Base-by-base conservation (phyloP, 2,888 invertebrate genomes). In the Melipona bicolor region DNA sequence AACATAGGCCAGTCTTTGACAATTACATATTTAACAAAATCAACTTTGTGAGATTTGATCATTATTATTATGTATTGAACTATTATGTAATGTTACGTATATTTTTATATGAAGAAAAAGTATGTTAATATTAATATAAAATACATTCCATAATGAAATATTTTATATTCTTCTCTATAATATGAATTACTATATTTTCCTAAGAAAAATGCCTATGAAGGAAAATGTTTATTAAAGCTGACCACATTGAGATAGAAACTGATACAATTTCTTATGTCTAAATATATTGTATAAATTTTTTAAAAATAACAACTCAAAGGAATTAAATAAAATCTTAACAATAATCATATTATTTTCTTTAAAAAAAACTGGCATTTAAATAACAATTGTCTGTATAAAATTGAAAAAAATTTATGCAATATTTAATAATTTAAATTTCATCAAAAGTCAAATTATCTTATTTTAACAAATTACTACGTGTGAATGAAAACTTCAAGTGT, bases 1-100 rank as follows among this genome's bases (percentile, higher is more conserved):
- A 84, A 69, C 56, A 59, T 79, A 79, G 79, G 84, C 85, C 84
- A 84, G 85, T 84, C 79, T 84, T 84, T 68, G 56, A 75, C n/a
- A 84, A 83, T 59, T 54, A 65, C 64, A 50, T 77, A 21, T 65
- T 54, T 32, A 50, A 77, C 56, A 43, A 62, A 77, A 67, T 32
- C 64, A 52, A n/a, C 6, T 43, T 50, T 15, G n/a, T 19, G 1
- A 54, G 27, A 75, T 27, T 69, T 27, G 17, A 59, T 43, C 43
- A 1, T 43, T 43, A 43, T 43, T 43, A 11, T 43, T 43, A 43
- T 43, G 36, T 36, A 36, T 9, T 36, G 43, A 70, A 67, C 71
- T 5, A 74, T 77, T 71, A 71, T 5, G 2, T 64, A 49, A 70
- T 17, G 24, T 65, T 2, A 65, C 19, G 56, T 65, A 77, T 73